These are phyloP conservation scores for Steinernema carpocapsae DNA, from an alignment of 2,888 invertebrate genomes.

Conservation along the genomic window DNA sequence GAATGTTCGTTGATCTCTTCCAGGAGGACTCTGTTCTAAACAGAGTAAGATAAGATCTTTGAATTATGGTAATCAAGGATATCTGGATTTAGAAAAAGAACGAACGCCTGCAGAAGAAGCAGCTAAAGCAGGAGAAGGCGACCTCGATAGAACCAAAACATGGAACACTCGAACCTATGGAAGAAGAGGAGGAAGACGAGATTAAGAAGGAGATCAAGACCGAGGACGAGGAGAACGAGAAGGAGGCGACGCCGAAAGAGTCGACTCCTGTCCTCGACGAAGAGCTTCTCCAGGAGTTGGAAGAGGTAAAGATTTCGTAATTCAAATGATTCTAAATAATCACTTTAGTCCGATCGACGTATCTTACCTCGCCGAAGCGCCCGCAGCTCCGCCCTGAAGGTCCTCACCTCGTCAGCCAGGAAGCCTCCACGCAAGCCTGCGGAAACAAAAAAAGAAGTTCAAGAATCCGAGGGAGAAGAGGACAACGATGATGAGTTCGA, in stretches of 20 bases:
- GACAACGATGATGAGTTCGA: slow-evolving; percentile 75
- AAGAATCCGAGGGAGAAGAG: slow-evolving; percentile 63
- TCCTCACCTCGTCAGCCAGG: slow-evolving; percentile 19
- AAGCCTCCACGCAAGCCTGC: slow-evolving; percentile 25
- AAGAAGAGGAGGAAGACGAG: slow-evolving; percentile 76
- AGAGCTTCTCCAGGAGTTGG: not conserved
- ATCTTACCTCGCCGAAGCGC: slow-evolving; percentile 61
- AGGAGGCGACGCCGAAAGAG: slow-evolving; percentile 51
- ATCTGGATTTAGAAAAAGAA: slow-evolving; percentile 40
- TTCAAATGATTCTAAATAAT: not conserved
- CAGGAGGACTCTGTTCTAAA: slow-evolving; percentile 17
- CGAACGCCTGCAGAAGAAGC: slow-evolving; percentile 35
- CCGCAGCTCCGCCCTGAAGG: slow-evolving; percentile 46
- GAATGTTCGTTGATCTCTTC: slow-evolving; percentile 26
- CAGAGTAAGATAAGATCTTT: not conserved
- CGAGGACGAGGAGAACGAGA: slow-evolving; percentile 46
- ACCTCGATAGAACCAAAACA: slow-evolving; percentile 69
- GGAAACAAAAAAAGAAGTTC: slow-evolving; percentile 40
- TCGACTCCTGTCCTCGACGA: slow-evolving; percentile 17
- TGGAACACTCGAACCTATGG: slow-evolving; percentile 73
- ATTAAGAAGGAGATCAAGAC: slow-evolving; percentile 44
- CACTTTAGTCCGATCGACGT: slow-evolving; percentile 54
- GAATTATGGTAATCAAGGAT: not conserved
- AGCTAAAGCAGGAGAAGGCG: slow-evolving; percentile 36
- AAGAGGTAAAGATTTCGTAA: slow-evolving; percentile 1